Base-by-base conservation (phyloP, 2,113 vertebrate genomes). In the Nycticebus coucang region DNA sequence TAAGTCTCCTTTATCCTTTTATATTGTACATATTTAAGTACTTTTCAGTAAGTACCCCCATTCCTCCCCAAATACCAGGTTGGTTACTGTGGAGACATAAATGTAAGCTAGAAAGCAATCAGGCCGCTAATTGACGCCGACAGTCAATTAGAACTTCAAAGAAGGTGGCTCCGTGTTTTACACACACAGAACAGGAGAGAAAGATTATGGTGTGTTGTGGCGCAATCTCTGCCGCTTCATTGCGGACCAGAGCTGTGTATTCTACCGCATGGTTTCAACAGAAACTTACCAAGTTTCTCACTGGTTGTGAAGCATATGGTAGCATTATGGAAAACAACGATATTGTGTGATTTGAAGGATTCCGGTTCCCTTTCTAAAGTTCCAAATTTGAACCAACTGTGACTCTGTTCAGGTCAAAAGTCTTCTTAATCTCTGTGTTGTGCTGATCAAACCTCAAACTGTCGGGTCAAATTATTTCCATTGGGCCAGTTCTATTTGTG, bases 111-210 rank as follows among this genome's bases (percentile, higher is more conserved):
- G 95, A 97, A 98, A 97, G 87, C 81, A 95, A 98, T 98, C 98
- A 98, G 95, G 86, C 78, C 97, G 94, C 95, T 98, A 98, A 98
- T 98, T 98, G 97, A 98, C 98, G 98, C 97, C 94, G 98, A 98
- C 98, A 98, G 98, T 98, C 98, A 99, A 98, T 99, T 98, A 98
- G 96, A 97, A 98, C 98, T 98, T 99, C 98, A 99, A 98, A 99
- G 97, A 75, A 98, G 91, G 96, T 98, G 98, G 97, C 96, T 98
- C 91, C 81, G 97, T 98, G 96, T 98, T 98, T 98, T 98, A 98
- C 96, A 97, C 94, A 98, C 96, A 98, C 59, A 97, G 88, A 98
- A 98, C 96, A 97, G 62, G 95, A 97, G 96, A 98, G 98, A 98
- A 98, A 98, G 98, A 96, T 69, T 96, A 95, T 80, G 96, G 97